Evolutionary conservation across 1,140 invertebrate species (phyloP).

Genomic region (Zaprionus nigranus): DNA sequence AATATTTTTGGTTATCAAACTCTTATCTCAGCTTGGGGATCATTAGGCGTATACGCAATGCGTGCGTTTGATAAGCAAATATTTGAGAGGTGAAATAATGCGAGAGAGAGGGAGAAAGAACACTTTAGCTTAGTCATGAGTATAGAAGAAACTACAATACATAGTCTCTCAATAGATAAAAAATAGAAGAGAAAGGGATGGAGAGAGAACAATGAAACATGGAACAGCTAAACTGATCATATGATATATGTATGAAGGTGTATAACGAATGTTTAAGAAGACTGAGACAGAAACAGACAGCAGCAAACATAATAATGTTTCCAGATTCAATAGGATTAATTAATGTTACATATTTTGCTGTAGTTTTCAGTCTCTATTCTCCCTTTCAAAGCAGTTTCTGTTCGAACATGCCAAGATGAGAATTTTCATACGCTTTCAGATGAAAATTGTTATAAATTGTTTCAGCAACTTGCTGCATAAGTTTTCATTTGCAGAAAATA

Average conservation of each 20-base stretch:
- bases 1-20: neutral
- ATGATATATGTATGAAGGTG: no score
- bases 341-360: neutral
- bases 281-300: no score
- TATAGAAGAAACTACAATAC: neutral
- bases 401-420: neutral
- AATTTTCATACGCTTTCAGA: neutral
- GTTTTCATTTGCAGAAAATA: conserved; percentile 40
- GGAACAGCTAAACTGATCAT: neutral
- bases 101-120: neutral
- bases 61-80: neutral
- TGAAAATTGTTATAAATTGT: conserved; percentile 44
- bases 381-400: neutral
- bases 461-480: conserved; percentile 35
- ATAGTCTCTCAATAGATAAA: neutral
- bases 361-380: neutral
- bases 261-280: neutral
- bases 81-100: neutral
- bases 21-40: neutral
- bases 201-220: no score
- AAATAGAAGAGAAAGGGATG: no score
- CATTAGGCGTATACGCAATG: conserved; percentile 2
- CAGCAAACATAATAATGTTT: no score
- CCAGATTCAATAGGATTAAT: neutral
- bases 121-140: neutral